Conservation (phyloP, 2,797 vertebrate genomes). For the Lacerta agilis region DNA sequence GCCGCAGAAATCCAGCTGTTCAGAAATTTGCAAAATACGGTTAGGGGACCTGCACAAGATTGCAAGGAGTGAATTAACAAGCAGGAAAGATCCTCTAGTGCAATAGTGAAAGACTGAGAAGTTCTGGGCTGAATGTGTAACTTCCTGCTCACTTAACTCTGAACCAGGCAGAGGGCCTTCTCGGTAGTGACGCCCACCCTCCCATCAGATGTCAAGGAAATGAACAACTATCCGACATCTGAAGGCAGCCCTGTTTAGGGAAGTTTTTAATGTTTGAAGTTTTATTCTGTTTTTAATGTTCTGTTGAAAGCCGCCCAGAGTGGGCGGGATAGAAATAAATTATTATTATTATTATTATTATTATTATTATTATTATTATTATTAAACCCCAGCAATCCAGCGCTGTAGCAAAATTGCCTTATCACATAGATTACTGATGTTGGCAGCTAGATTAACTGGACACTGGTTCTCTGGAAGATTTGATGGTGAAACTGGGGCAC, state of each 20-base stretch:
- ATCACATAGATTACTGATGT: no score
- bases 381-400: not conserved
- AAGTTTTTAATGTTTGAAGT: no score
- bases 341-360: no score
- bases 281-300: no score
- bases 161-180: not conserved
- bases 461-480: not conserved
- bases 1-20: rapidly evolving
- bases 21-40: not conserved
- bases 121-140: not conserved
- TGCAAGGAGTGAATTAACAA: not conserved
- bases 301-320: no score
- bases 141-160: not conserved
- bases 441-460: no score
- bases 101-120: not conserved
- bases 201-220: no score
- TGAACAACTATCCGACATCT: no score
- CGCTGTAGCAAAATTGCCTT: not conserved
- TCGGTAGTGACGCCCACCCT: no score
- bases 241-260: no score
- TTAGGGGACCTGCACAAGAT: not conserved
- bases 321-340: no score
- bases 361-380: no score
- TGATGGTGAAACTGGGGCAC: not conserved
- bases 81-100: not conserved